Evolutionary conservation across 2,113 vertebrate genomes (phyloP).

Genomic region (Passer domesticus): DNA sequence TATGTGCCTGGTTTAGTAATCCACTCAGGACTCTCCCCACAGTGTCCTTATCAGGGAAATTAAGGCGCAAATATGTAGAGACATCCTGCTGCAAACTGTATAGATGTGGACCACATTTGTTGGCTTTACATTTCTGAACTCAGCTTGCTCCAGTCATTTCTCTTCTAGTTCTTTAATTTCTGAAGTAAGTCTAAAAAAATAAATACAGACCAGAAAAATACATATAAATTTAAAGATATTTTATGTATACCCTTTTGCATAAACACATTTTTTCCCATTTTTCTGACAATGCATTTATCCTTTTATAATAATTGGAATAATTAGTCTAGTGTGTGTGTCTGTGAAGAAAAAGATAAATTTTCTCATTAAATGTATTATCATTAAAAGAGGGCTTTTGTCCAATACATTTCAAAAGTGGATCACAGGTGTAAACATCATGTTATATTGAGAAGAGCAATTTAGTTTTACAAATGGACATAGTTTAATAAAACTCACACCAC

Average conservation of each 20-base stretch:
- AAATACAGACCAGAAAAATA: neutral
- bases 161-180: neutral
- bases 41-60: neutral
- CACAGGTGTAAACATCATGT: neutral
- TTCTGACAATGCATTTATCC: neutral
- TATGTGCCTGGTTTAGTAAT: neutral
- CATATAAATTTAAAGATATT: neutral
- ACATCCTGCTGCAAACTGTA: neutral
- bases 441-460: neutral
- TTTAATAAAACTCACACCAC: neutral
- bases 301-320: neutral
- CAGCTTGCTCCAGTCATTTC: neutral
- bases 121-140: neutral
- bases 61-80: neutral
- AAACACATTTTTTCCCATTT: neutral
- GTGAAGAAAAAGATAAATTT: neutral
- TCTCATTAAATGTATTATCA: neutral
- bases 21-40: neutral
- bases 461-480: neutral
- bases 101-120: neutral
- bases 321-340: neutral
- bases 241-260: neutral
- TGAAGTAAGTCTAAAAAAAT: neutral
- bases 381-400: neutral
- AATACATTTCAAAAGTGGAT: neutral